These are phyloP conservation scores for Chouioia cunea DNA, from an alignment of 2,888 invertebrate species.

Conservation along the genomic window DNA sequence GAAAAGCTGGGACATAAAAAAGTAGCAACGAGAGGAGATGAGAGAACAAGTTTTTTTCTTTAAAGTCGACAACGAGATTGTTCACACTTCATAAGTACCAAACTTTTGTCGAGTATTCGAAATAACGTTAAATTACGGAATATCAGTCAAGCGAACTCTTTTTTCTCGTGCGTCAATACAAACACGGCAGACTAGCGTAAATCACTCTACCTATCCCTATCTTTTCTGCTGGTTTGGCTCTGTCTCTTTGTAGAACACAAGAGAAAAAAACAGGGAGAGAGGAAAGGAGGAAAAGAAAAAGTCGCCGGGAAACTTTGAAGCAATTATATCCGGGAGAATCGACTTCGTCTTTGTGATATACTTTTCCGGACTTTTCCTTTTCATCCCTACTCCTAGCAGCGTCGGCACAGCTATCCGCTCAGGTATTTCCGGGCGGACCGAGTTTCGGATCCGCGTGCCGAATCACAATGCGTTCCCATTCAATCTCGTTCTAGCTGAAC, in stretches of 20 bases:
- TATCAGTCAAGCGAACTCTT: not conserved
- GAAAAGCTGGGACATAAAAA: too few species aligned
- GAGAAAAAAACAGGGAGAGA: not conserved
- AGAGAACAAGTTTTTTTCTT: slow-evolving; percentile 4
- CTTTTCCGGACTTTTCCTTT: slow-evolving; percentile 15
- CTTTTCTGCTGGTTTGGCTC: not conserved
- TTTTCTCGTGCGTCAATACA: too few species aligned
- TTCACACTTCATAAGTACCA: slow-evolving; percentile 1
- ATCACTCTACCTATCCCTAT: not conserved
- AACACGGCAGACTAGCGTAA: not conserved
- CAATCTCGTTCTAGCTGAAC: not conserved
- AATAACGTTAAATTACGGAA: slow-evolving; percentile 55
- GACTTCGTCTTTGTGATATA: slow-evolving; percentile 26
- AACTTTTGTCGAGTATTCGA: slow-evolving; percentile 48
- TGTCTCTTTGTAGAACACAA: not conserved
- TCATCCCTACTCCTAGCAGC: not conserved
- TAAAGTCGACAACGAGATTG: slow-evolving; percentile 19
- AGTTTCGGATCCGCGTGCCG: slow-evolving; percentile 14
- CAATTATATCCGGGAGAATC: slow-evolving; percentile 28
- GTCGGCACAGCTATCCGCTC: too few species aligned
- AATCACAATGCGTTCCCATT: slow-evolving; percentile 27
- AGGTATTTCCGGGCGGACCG: too few species aligned
- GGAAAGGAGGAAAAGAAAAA: not conserved
- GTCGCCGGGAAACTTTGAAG: slow-evolving; percentile 25
- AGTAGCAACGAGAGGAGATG: not conserved